phyloP scores from a whole-genome alignment of 2,113 vertebrate species.

The Brachypteracias leptosomus region DNA sequence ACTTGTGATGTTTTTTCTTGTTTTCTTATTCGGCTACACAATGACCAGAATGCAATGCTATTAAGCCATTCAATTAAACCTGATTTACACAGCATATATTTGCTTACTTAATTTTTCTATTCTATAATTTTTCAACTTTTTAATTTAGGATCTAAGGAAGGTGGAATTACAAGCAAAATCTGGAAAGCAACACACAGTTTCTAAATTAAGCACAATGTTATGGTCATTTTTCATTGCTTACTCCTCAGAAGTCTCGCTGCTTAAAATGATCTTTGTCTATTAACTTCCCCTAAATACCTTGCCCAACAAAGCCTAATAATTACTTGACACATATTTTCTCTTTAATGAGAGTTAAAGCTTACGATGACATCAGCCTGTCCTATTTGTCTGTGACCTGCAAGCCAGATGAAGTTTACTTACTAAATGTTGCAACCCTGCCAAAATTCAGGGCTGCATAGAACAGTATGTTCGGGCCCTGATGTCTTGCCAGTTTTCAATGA shows the following conservation, averaged over 20 bases:
- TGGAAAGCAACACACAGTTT: neutral
- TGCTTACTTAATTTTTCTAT: neutral
- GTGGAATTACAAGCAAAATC: neutral
- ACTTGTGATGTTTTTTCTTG: neutral
- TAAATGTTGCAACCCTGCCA: constrained; percentile 24
- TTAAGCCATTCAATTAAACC: neutral
- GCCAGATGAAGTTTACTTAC: constrained; percentile 36
- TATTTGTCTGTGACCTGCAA: constrained; percentile 7
- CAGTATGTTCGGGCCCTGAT: constrained; percentile 23
- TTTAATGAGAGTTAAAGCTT: constrained; percentile 33
- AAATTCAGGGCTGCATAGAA: constrained; percentile 19
- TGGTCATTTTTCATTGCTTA: neutral
- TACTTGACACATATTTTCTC: neutral
- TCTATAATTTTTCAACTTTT: neutral
- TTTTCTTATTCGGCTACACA: neutral
- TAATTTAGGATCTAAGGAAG: neutral
- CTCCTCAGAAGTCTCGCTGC: neutral
- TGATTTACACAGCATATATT: neutral
- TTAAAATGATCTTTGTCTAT: constrained; percentile 31
- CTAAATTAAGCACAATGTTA: neutral
- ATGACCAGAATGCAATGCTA: neutral
- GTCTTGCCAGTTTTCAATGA: constrained; percentile 44
- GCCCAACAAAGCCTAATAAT: constrained; percentile 25
- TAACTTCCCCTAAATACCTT: constrained; percentile 12
- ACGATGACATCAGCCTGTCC: constrained; percentile 41